These are phyloP conservation scores for Acrossocheilus wenchowensis DNA, from an alignment of 2,797 vertebrate species.

Conservation along the genomic window DNA sequence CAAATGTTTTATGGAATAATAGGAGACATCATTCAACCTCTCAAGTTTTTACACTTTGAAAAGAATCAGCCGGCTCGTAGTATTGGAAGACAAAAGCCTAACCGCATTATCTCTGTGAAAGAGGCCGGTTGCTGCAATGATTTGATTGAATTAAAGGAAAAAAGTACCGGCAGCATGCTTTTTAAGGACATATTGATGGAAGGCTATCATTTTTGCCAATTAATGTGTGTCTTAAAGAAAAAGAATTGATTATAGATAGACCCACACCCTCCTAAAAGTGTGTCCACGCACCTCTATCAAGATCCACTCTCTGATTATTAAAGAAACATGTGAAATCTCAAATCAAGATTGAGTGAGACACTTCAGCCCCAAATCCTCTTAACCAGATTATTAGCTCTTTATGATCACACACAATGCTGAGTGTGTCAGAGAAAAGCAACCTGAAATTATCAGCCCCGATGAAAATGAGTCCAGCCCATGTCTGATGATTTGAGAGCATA, in stretches of 20 bases:
- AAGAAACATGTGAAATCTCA: conserved; percentile 49
- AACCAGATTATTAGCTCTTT: conserved; percentile 40
- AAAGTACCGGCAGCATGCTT: conserved; percentile 82
- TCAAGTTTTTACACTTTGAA: conserved; percentile 77
- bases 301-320: conserved; percentile 71
- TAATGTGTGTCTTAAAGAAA: conserved; percentile 84
- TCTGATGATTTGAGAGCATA: conserved; percentile 12
- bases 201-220: conserved; percentile 97
- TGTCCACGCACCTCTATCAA: conserved; percentile 52
- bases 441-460: conserved; percentile 29
- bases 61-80: conserved; percentile 71
- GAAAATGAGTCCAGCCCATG: not conserved
- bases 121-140: conserved; percentile 87
- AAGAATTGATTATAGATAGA: conserved; percentile 93
- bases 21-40: conserved; percentile 83
- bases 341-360: conserved; percentile 54
- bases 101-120: conserved; percentile 90
- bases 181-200: conserved; percentile 93
- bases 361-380: conserved; percentile 34
- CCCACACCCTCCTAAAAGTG: conserved; percentile 72
- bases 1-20: conserved; percentile 92
- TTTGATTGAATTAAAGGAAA: conserved; percentile 91
- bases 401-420: conserved; percentile 30
- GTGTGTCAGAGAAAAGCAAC: conserved; percentile 18
- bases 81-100: conserved; percentile 93